Conservation (phyloP, 2,888 invertebrate species). For the Polietes domitor region DNA sequence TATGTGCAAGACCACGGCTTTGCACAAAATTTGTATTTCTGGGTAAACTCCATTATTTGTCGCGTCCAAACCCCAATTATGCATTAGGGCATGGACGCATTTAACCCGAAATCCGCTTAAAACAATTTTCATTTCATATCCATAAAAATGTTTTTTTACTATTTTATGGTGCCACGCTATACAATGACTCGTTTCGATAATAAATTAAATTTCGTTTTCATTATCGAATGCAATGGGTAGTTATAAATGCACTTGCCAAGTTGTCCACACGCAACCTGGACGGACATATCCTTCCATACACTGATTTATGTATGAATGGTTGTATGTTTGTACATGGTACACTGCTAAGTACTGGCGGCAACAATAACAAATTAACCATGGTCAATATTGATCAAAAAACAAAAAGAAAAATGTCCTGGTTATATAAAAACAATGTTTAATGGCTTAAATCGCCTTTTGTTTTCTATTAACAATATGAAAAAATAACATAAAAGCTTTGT, state of each 20-base stretch:
- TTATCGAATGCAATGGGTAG: background rate
- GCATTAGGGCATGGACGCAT: no score
- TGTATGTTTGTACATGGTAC: background rate
- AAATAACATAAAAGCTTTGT: conserved; percentile 14
- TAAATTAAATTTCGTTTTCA: background rate
- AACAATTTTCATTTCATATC: no score
- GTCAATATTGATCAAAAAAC: conserved; percentile 50
- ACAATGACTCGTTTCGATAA: background rate
- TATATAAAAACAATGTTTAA: conserved; percentile 50
- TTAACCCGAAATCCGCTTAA: no score
- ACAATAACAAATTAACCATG: conserved; percentile 49
- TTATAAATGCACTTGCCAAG: background rate
- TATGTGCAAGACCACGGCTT: no score
- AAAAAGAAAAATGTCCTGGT: conserved; percentile 14
- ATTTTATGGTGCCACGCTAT: no score
- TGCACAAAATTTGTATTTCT: no score
- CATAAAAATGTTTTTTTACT: no score
- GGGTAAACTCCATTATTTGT: no score
- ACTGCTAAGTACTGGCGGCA: background rate
- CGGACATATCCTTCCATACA: background rate
- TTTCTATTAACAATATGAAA: conserved; percentile 17
- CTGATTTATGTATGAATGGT: background rate
- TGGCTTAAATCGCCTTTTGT: conserved; percentile 27
- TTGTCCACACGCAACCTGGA: background rate
- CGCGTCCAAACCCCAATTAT: no score